Percentiles rank a stretch among this genome's conserved stretches.
phyloP scores from a whole-genome alignment of 2,113 vertebrate genomes.

The Microcebus jonahi region DNA sequence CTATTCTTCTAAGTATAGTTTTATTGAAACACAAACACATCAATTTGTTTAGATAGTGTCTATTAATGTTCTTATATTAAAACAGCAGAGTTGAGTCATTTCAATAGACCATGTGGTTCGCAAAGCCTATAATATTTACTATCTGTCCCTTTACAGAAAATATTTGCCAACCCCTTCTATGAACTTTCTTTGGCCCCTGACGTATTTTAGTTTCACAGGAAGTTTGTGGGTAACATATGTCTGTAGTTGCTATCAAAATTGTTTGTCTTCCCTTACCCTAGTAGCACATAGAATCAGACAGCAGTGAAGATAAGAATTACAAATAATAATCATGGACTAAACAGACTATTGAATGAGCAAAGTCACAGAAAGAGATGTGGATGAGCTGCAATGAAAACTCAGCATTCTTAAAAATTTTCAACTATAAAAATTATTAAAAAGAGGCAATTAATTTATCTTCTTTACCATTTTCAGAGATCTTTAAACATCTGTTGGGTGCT shows the following conservation, averaged over 20 bases:
- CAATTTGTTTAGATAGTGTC: background rate
- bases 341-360: background rate
- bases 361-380: background rate
- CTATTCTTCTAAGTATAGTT: background rate
- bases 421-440: background rate
- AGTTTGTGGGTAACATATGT: background rate
- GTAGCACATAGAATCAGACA: background rate
- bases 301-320: constrained; percentile 15
- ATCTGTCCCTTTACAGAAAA: background rate
- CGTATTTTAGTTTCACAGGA: background rate
- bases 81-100: background rate
- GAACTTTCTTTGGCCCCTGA: background rate
- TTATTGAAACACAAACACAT: background rate
- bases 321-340: background rate
- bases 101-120: background rate
- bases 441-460: background rate
- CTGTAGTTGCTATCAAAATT: background rate
- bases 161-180: background rate
- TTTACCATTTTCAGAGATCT: background rate
- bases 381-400: background rate
- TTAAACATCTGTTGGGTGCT: background rate
- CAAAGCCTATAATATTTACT: background rate
- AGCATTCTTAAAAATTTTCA: background rate
- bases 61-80: background rate
- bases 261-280: background rate